Conservation (phyloP, 2,113 vertebrate genomes). For the Pica pica region DNA sequence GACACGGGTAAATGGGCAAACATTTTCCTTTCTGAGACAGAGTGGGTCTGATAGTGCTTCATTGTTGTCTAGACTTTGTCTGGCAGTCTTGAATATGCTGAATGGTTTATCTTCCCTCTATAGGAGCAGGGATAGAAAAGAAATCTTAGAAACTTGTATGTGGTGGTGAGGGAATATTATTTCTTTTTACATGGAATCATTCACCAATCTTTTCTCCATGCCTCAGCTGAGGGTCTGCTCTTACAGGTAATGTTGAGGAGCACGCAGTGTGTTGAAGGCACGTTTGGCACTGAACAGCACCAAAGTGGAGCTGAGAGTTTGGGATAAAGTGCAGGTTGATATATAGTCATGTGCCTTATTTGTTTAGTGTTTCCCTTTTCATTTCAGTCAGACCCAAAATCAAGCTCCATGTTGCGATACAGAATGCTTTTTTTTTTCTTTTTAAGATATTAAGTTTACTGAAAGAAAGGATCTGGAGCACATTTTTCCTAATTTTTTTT, state of each 20-base stretch:
- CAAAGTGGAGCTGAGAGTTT: background rate
- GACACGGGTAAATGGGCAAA: background rate
- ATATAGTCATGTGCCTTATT: background rate
- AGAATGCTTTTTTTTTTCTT: background rate
- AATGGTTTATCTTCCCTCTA: background rate
- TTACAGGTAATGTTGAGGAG: background rate
- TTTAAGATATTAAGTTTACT: background rate
- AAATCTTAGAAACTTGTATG: background rate
- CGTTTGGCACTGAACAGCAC: background rate
- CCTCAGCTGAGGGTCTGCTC: background rate
- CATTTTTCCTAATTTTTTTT: background rate
- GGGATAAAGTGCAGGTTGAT: background rate
- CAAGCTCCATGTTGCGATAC: background rate
- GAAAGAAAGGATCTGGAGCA: background rate
- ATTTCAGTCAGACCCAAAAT: background rate
- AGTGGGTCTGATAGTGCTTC: background rate
- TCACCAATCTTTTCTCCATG: background rate
- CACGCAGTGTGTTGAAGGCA: background rate
- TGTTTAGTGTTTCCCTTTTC: background rate
- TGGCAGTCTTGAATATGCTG: background rate
- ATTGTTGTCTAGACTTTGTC: background rate
- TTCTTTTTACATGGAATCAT: background rate
- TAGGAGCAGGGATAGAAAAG: background rate
- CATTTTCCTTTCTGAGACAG: background rate
- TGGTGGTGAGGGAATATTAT: background rate